A percentile compares a stretch with the other conserved stretches of the same genome.
Evolutionary conservation across 92 coral and sea anemone genomes (phyloP).

Genomic region (Porites divaricata): DNA sequence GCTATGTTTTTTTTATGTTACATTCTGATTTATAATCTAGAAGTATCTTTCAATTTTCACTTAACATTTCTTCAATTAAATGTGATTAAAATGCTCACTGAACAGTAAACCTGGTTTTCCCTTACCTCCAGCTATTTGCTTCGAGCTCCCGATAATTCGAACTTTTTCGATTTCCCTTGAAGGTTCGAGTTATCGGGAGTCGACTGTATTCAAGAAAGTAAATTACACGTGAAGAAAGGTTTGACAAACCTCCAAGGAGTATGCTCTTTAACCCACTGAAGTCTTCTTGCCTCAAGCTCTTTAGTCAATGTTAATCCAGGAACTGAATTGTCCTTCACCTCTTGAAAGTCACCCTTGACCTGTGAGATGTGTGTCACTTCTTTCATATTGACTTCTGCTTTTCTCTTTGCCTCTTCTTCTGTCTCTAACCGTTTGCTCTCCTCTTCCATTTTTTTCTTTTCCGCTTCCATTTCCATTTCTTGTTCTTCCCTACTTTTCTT

Average conservation of each 20-base stretch:
- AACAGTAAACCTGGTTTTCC: too few relatives aligned
- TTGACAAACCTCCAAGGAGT: slow-evolving; percentile 79
- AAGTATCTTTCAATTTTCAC: too few relatives aligned
- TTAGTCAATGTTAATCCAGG: slow-evolving; percentile 33
- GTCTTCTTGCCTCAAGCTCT: slow-evolving; percentile 67
- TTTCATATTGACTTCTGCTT: background rate
- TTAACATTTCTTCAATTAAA: too few relatives aligned
- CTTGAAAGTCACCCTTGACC: slow-evolving; percentile 22
- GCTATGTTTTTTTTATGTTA: too few relatives aligned
- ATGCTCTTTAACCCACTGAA: slow-evolving; percentile 82
- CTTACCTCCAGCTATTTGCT: too few relatives aligned
- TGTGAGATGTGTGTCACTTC: slow-evolving; percentile 7
- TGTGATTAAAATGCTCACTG: too few relatives aligned
- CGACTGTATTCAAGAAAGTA: too few relatives aligned
- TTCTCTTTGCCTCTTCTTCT: background rate
- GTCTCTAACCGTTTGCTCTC: background rate
- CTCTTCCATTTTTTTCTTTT: background rate
- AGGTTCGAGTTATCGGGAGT: too few relatives aligned
- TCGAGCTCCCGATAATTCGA: too few relatives aligned
- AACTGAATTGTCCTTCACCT: background rate
- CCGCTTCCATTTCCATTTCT: background rate
- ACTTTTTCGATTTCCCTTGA: too few relatives aligned
- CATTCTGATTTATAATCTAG: too few relatives aligned
- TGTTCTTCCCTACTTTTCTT: slow-evolving; percentile 2
- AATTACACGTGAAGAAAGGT: too few relatives aligned